Base-by-base conservation (phyloP, 2,797 vertebrate genomes). In the Typhlichthys eigenmanni region DNA sequence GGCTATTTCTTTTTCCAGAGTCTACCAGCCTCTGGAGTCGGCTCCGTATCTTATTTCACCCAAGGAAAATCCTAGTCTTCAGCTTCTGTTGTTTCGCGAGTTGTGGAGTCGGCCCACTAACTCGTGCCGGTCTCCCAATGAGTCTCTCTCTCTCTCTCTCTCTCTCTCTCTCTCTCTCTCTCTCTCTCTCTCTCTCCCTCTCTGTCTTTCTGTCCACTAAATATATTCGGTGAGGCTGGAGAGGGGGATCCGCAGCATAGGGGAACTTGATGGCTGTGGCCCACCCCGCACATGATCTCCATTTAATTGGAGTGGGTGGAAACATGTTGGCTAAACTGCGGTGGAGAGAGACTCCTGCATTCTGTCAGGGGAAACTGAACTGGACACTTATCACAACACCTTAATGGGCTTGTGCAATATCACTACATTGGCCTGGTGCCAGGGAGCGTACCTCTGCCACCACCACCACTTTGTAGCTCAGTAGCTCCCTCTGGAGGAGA, bases 311-410 rank as follows among this genome's bases (percentile, higher is more conserved):
- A 80, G 78, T 78, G 12, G 69, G 84, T 87, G 85, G 86, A 90
- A 90, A 87, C 55, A 71, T 82, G 82, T 83, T 83, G 79, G 81
- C 85, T 83, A 89, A 88, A 87, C 83, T 90, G 85, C 5, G 81
- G 87, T 81, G 62, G 70, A 79, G 83, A 86, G 69, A 24, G 78
- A 69, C 84, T 88, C 71, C 87, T 90, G 89, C 65, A 70, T 64
- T 75, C 75, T 75, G 77, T 91, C 88, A 90, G 67, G 70, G 78
- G 81, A 89, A 91, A 90, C 86, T 80, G 75, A 64, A 82, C 84
- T 69, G 84, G 89, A 89, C 88, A 84, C 82, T 84, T 88, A 88
- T 91, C 89, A 91, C 88, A 90, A 90, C 89, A 90, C 86, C 83
- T 85, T 87, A 90, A 89, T 89, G 79, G 80, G 82, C 81, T 88